Percentiles rank a stretch among this genome's conserved stretches.
Conservation (phyloP, 2,888 invertebrate species). For the Euzophera pinguis region DNA sequence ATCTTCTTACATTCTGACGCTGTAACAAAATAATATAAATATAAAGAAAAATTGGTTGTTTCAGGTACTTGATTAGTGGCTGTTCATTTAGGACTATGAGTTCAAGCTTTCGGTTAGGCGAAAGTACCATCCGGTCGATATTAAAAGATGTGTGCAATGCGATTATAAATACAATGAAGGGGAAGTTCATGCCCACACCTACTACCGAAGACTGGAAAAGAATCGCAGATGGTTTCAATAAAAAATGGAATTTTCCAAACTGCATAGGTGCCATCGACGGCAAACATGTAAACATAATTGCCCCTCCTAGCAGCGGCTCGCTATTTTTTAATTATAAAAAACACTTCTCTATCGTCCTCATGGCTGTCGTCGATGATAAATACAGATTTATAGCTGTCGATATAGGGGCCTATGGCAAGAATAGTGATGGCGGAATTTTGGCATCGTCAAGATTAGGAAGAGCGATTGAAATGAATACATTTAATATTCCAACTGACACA, state of each 20-base stretch:
- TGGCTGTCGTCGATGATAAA: background rate
- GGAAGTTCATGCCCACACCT: background rate
- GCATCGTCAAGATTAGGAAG: constrained; percentile 11
- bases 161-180: constrained; percentile 13
- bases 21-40: constrained; percentile 9
- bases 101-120: constrained; percentile 11
- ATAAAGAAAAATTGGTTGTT: constrained; percentile 10
- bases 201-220: constrained; percentile 14
- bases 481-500: constrained; percentile 13
- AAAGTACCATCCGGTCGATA: constrained; percentile 13
- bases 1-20: constrained; percentile 5
- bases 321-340: background rate
- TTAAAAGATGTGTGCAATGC: constrained; percentile 14
- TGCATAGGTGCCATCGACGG: constrained; percentile 35
- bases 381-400: background rate
- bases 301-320: background rate
- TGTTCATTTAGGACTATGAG: constrained; percentile 13
- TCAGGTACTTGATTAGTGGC: constrained; percentile 13
- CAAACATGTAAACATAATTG: constrained; percentile 21
- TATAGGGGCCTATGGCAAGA: constrained; percentile 1
- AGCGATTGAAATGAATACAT: constrained; percentile 12
- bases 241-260: constrained; percentile 18
- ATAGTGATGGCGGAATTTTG: background rate
- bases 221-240: constrained; percentile 15
- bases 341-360: constrained; percentile 4